These are phyloP conservation scores for Prinia subflava DNA, from an alignment of 2,113 vertebrate genomes.

Conservation along the genomic window DNA sequence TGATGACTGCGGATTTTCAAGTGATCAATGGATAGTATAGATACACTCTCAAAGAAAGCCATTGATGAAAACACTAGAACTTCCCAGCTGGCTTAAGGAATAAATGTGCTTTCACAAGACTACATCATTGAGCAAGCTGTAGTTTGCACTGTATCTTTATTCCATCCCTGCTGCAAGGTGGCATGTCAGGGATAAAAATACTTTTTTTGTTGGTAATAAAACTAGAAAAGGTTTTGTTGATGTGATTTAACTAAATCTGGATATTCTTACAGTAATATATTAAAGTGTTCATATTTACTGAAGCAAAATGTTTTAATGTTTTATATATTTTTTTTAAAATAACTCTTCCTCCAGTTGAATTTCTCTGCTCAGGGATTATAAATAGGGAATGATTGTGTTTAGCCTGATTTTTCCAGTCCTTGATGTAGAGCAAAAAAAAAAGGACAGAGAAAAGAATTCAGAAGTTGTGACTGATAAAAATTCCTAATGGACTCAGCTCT, in stretches of 20 bases:
- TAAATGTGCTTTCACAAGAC: neutral
- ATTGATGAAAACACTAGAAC: neutral
- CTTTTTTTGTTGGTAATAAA: neutral
- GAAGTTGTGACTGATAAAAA: neutral
- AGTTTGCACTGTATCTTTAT: neutral
- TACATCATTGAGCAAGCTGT: neutral
- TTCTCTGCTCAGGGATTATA: neutral
- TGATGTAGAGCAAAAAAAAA: neutral
- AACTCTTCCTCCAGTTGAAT: neutral
- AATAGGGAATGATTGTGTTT: neutral
- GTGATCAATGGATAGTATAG: neutral
- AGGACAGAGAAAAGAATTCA: neutral
- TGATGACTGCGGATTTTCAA: neutral
- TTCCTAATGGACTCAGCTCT: neutral
- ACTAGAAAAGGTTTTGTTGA: neutral
- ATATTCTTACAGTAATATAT: neutral
- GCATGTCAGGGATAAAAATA: neutral
- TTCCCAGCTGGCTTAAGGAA: neutral
- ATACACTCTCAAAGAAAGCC: neutral
- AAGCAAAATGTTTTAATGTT: neutral
- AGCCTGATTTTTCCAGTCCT: neutral
- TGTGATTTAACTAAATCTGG: neutral
- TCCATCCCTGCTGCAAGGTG: neutral
- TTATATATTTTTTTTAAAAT: neutral
- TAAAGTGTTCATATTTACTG: neutral